Evolutionary conservation across 2,797 vertebrate species (phyloP).

Genomic region (Nyctibius grandis): DNA sequence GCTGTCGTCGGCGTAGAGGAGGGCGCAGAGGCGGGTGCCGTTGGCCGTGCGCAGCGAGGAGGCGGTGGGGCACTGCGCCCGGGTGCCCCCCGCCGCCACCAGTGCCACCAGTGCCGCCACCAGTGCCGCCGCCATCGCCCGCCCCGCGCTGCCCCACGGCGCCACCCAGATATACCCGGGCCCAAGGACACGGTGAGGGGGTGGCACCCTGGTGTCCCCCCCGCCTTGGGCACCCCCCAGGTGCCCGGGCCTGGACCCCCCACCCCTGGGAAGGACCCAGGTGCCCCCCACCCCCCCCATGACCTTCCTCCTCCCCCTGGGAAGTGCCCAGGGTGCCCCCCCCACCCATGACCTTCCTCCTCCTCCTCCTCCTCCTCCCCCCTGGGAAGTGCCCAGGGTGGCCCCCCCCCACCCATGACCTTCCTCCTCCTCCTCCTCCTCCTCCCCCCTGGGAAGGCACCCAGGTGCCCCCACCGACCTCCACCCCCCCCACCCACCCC

Average conservation of each 20-base stretch:
- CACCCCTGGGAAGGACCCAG: background rate
- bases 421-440: too few relatives aligned
- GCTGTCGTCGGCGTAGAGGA: constrained; percentile 64
- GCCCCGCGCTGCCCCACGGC: background rate
- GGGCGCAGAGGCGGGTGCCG: constrained; percentile 70
- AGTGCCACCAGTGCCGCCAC: background rate
- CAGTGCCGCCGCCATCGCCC: background rate
- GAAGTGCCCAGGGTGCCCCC: too few relatives aligned
- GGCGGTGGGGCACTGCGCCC: constrained; percentile 62
- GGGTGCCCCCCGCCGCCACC: background rate
- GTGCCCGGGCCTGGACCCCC: background rate
- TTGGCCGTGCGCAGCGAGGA: background rate
- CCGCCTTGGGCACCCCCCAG: background rate
- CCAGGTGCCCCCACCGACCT: too few relatives aligned
- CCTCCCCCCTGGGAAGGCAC: too few relatives aligned
- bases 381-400: too few relatives aligned
- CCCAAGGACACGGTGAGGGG: background rate
- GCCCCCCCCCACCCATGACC: too few relatives aligned
- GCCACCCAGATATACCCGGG: background rate
- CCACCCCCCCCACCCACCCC: background rate
- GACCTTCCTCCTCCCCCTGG: too few relatives aligned
- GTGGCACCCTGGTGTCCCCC: too few relatives aligned
- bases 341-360: too few relatives aligned
- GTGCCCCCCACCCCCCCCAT: background rate
- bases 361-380: too few relatives aligned